Conservation (phyloP, 2,113 vertebrate genomes). For the Stomatorhinus ivindoensis region DNA sequence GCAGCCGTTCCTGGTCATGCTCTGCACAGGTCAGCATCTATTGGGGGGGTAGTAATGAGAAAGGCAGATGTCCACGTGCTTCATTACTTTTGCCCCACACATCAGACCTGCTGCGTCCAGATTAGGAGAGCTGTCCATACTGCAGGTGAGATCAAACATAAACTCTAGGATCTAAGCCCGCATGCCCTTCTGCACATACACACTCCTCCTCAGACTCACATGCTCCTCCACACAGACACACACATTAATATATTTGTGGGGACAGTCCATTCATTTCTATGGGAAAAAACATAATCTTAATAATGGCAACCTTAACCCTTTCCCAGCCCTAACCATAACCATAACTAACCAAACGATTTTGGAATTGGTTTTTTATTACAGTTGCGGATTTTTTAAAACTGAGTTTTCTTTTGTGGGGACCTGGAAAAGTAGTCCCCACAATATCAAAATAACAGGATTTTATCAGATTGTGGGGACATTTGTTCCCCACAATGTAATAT, state of each 20-base stretch:
- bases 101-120: background rate
- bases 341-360: no score
- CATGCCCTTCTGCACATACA: background rate
- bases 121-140: background rate
- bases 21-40: constrained; percentile 64
- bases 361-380: no score
- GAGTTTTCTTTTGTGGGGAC: no score
- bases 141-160: background rate
- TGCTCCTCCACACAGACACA: background rate
- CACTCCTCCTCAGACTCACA: background rate
- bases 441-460: no score
- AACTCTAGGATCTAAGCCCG: background rate
- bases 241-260: background rate
- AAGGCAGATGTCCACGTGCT: background rate
- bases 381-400: no score
- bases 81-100: background rate
- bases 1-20: constrained; percentile 77
- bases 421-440: no score
- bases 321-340: no score
- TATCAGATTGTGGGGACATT: background rate
- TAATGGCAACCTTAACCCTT: no score
- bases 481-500: background rate
- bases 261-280: no score
- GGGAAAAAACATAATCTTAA: no score
- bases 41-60: background rate